Base-by-base conservation (phyloP, 2,113 vertebrate genomes). In the Clarias magur region DNA sequence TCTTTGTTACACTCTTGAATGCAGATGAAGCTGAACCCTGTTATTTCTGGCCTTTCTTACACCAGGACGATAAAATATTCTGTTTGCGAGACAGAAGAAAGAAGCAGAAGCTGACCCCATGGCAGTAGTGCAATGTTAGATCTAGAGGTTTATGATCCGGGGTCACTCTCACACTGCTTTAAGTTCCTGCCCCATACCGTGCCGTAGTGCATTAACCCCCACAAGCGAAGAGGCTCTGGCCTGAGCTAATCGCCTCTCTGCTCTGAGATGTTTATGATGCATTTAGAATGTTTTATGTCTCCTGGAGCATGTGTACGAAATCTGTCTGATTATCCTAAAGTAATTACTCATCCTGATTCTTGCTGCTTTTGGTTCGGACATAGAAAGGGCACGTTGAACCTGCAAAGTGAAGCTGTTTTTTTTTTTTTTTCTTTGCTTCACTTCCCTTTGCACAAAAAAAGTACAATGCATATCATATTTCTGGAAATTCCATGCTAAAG, bases 71-170 rank as follows among this genome's bases (percentile, higher is more conserved):
- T 92, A 92, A 93, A 93, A 92, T 92, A 93, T 93, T 91, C 91
- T 86, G 87, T 93, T 91, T 92, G 92, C 92, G 91, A 88, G 27
- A 83, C 0, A 56, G 90, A 92, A 92, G 91, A 93, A 93, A 92
- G 91, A 90, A 91, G 84, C 90, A 93, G 90, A 91, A 90, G 91
- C 92, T 94, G 93, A 95, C 94, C 93, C 94, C 91, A 91, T 92
- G 92, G 91, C 85, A 87, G 88, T 88, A 86, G 93, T 91, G 91
- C 91, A 92, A 93, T 91, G 93, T 93, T 93, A 93, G 92, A 94
- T 92, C 91, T 91, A 19, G 91, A 90, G 93, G 93, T 93, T 91
- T 92, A 92, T 92, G 90, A 42, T 88, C 87, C 54, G 88, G 88
- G 82, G 92, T 93, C 93, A 89, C 91, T 85, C 91, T 92, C 93